A percentile compares a stretch with the other conserved stretches of the same genome.
These are phyloP conservation scores for Nyctibius bracteatus DNA, from an alignment of 2,113 vertebrate genomes.

Conservation along the genomic window DNA sequence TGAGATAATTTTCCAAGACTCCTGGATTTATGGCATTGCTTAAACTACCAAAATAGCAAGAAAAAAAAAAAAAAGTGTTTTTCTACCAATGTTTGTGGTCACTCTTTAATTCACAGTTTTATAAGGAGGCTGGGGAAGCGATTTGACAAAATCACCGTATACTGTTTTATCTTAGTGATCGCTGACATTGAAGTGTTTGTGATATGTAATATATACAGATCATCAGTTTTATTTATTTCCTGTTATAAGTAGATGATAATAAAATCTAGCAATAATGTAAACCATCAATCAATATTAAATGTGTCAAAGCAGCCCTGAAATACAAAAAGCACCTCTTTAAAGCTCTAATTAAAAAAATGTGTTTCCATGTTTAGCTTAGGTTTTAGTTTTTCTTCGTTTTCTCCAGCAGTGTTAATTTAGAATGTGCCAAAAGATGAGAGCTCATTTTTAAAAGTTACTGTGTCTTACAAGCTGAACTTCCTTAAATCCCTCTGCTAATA, in stretches of 20 bases:
- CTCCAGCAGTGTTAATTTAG: background rate
- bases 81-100: background rate
- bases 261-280: background rate
- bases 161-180: background rate
- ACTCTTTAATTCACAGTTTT: background rate
- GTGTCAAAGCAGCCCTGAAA: background rate
- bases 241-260: background rate
- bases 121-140: background rate
- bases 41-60: background rate
- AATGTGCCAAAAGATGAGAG: background rate
- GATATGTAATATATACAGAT: background rate
- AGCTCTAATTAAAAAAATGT: background rate
- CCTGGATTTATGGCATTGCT: background rate
- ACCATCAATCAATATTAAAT: rapidly evolving
- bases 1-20: background rate
- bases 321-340: background rate
- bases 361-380: background rate
- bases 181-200: background rate
- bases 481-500: background rate
- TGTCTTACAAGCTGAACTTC: background rate
- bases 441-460: background rate
- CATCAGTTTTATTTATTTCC: background rate
- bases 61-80: background rate
- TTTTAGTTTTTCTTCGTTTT: background rate
- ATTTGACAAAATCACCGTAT: background rate